Conservation (phyloP, 64 coral and sea anemone species). For the Actinia tenebrosa region DNA sequence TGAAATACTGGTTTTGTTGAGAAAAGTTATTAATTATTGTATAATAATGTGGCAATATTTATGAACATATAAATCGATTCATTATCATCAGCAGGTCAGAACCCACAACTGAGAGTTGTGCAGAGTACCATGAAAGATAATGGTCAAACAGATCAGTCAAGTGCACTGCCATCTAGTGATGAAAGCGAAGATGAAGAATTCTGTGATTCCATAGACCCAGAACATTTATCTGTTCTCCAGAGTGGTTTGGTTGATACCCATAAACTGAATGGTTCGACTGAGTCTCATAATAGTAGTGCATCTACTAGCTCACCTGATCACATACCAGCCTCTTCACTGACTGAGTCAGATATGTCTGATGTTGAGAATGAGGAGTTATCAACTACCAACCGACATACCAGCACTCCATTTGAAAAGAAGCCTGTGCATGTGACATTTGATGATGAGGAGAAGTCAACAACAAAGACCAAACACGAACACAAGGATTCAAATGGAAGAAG, state of each 20-base stretch:
- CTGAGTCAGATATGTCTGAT: slow-evolving; percentile 81
- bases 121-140: background rate
- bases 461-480: background rate
- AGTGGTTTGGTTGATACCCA: slow-evolving; percentile 24
- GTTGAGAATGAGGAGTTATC: slow-evolving; percentile 47
- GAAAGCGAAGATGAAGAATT: slow-evolving; percentile 93
- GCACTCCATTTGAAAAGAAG: slow-evolving; percentile 69
- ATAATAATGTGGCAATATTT: background rate
- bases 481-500: background rate
- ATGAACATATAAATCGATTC: background rate
- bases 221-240: slow-evolving; percentile 51
- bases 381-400: slow-evolving; percentile 27
- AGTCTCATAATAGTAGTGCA: background rate
- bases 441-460: slow-evolving; percentile 21
- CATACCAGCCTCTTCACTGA: slow-evolving; percentile 49
- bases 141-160: background rate
- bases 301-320: slow-evolving; percentile 27
- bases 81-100: slow-evolving; percentile 1
- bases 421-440: slow-evolving; percentile 82
- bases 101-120: background rate
- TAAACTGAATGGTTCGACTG: background rate
- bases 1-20: too few species aligned
- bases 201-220: slow-evolving; percentile 83
- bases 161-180: slow-evolving; percentile 40
- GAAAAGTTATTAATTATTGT: background rate